Evolutionary conservation across 1,140 invertebrate genomes (phyloP).

Genomic region (Leptopilina boulardi): DNA sequence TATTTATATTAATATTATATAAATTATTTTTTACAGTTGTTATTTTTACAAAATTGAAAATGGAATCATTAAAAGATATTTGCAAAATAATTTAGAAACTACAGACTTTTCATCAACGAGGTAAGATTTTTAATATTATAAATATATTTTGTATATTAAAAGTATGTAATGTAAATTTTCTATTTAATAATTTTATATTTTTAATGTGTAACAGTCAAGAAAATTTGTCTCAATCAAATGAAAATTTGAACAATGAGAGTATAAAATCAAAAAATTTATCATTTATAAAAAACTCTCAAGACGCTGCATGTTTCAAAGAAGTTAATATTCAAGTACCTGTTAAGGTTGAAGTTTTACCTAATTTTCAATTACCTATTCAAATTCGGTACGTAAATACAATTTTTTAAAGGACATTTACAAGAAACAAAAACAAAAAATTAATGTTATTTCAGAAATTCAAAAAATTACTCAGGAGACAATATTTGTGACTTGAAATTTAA

Average conservation of each 20-base stretch:
- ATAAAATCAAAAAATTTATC: not conserved
- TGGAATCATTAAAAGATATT: conserved; percentile 3
- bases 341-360: conserved; percentile 1
- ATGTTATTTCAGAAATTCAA: not conserved
- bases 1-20: not conserved
- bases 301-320: not conserved
- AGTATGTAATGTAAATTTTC: not conserved
- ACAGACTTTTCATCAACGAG: not conserved
- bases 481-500: not conserved
- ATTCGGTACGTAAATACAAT: not conserved
- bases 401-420: not conserved
- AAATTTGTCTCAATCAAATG: not conserved
- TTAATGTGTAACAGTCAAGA: not conserved
- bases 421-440: not conserved
- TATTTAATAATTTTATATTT: not conserved
- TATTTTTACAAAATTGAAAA: conserved; percentile 2
- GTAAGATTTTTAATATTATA: not conserved
- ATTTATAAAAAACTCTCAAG: not conserved
- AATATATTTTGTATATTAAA: not conserved
- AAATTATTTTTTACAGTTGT: not conserved
- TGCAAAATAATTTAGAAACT: not conserved
- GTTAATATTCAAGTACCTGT: not conserved
- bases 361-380: not conserved
- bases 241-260: not conserved
- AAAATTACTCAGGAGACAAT: too few relatives aligned